Base-by-base conservation (phyloP, 1,140 invertebrate species). In the Brachionus plicatilis region DNA sequence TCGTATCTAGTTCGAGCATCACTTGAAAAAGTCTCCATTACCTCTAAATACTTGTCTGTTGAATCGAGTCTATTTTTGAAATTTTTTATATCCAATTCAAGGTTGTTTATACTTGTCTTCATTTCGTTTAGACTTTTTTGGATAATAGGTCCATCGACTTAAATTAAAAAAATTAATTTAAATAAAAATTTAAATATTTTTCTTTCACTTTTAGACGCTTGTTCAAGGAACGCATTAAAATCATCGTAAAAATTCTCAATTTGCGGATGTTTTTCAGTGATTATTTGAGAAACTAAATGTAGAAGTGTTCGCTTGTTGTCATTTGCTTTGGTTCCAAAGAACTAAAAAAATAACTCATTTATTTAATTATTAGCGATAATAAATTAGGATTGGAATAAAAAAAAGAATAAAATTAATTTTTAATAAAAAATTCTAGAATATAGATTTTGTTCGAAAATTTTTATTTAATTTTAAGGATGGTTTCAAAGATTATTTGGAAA, bases 261-360 rank as follows among this genome's bases (percentile, higher is more conserved):
- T 41, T 98, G 95, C 0, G 95, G 93, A 89, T 95, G 94, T 86
- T 96, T 96, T 47, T 91, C 92, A 89, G 97, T 94, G 85, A 97
- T 92, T 1, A 93, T 93, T 86, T 96, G 93, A 0, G 94, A 95
- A 50, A 99, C 89, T 88, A 95, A 98, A 88, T 99, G 96, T 65
- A 99, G 91, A 24, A 99, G 90, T 0, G 96, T 99, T 80, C 93
- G 93, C 86, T 95, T 95, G 87, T 97, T 97, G 87, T 98, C 94
- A 9, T 93, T 90, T 88, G 97, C 94, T 91, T 98, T 99, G 3
- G 96, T 99, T 84, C 94, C 93, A n/a, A 93, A 93, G 85, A 98
- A 90, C 93, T 95, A 2, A 89, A 43, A 91, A 85, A 41, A 60
- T 78, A 14, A 37, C 7, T 37, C 0, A 37, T 37, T 37, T 37